Base-by-base conservation (phyloP, 2,797 vertebrate species). In the Pempheris klunzingeri region DNA sequence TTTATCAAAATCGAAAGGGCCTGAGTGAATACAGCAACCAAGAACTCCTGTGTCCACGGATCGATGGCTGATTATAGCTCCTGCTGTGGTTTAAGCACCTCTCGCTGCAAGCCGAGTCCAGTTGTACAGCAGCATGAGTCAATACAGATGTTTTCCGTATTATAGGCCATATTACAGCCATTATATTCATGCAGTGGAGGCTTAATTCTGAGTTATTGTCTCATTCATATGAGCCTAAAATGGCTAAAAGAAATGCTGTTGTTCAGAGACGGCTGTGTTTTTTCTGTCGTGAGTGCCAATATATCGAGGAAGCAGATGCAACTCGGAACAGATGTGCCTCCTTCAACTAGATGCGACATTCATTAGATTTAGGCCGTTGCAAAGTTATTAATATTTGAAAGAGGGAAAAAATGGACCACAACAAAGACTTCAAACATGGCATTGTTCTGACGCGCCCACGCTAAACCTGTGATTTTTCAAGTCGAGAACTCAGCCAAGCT, bases 1-100 rank as follows among this genome's bases (percentile, higher is more conserved):
- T 94, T 88, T 84, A 92, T 87, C 82, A 85, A 89, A 91, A 90
- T 82, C 18, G 64, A 86, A 90, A 77, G 63, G 63, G 46, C 64
- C 36, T 20, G 61, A 72, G 20, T 43, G 73, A 71, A 68, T 49
- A 74, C 82, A 59, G 58, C 66, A 10, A 47, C 60, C 30, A 5
- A 49, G 39, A 75, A 55, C 71, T 82, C 34, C 71, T 60, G 54
- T 44, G 52, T 70, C 80, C 26, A 1, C 11, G 63, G 83, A 90
- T 94, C 91, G 64, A 92, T 92, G 85, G 71, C 74, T 82, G 86
- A 91, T 88, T 87, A 84, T 26, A 55, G 67, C 67, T 39, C 72
- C 83, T 58, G 74, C 82, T 74, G 59, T 26, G 74, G 70, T 77
- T 90, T 86, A 77, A 90, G 80, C 72, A 69, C 80, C 66, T 64